These are phyloP conservation scores for Itoplectis maculator DNA, from an alignment of 2,888 invertebrate species.

Conservation along the genomic window DNA sequence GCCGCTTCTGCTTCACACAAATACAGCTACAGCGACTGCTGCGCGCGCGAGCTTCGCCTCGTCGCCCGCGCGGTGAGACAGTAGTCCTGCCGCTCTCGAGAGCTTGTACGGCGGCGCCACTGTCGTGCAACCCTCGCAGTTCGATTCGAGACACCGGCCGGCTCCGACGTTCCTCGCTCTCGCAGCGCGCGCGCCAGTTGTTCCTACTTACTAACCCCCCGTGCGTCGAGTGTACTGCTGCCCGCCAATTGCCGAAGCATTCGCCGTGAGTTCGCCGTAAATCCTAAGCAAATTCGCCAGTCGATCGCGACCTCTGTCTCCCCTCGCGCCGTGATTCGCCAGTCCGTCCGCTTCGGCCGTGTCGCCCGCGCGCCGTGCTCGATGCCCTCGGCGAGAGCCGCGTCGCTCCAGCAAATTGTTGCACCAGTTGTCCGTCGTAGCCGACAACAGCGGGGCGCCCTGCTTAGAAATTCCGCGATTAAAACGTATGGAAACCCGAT, in stretches of 20 bases:
- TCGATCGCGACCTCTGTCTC: background rate
- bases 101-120: slow-evolving; percentile 81
- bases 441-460: too few species aligned
- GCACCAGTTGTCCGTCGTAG: background rate
- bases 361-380: too few species aligned
- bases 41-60: background rate
- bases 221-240: slow-evolving; percentile 26
- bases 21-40: background rate
- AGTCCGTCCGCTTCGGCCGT: background rate
- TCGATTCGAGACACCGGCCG: slow-evolving; percentile 84
- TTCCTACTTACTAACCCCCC: slow-evolving; percentile 17
- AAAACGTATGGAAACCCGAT: too few species aligned
- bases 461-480: too few species aligned
- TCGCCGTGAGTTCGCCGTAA: slow-evolving; percentile 3
- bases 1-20: background rate
- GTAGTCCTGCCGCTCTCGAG: slow-evolving; percentile 24
- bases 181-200: slow-evolving; percentile 22
- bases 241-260: background rate
- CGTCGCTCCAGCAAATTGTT: slow-evolving; percentile 23
- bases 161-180: slow-evolving; percentile 76
- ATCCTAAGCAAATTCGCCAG: background rate
- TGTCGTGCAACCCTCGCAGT: slow-evolving; percentile 82
- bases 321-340: slow-evolving; percentile 4
- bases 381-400: background rate
- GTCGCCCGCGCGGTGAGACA: too few species aligned